These are phyloP conservation scores for Lepeophtheirus salmonis DNA, from an alignment of 1,140 invertebrate genomes.

Conservation along the genomic window DNA sequence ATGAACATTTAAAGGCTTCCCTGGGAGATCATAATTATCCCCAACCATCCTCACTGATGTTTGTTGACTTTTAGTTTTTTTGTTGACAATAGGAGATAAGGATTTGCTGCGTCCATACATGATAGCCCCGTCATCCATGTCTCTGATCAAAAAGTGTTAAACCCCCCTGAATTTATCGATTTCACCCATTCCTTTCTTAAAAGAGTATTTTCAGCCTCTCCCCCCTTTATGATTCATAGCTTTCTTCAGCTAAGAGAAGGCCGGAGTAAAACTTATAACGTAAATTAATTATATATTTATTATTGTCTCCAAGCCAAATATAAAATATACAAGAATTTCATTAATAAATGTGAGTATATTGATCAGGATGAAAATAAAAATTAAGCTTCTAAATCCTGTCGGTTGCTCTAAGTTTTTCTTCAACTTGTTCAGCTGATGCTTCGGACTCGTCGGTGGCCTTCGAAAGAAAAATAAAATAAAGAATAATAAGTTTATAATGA, in stretches of 20 bases:
- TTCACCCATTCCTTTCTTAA: too few relatives aligned
- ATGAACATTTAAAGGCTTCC: background rate
- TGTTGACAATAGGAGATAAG: background rate
- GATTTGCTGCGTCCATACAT: background rate
- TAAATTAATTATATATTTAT: background rate
- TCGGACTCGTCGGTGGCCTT: conserved; percentile 70
- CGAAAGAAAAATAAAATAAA: conserved; percentile 22
- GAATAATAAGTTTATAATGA: conserved; percentile 2
- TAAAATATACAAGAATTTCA: background rate
- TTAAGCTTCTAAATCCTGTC: conserved; percentile 61
- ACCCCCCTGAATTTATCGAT: too few relatives aligned
- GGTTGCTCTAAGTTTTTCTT: conserved; percentile 73
- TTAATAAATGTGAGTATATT: background rate
- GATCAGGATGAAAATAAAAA: background rate
- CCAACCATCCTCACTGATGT: too few relatives aligned
- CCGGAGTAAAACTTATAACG: background rate
- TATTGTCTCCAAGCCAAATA: background rate
- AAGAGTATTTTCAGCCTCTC: too few relatives aligned
- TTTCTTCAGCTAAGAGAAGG: background rate
- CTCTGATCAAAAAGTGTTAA: too few relatives aligned
- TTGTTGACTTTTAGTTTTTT: background rate
- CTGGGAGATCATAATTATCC: background rate
- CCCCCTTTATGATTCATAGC: background rate
- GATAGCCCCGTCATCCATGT: too few relatives aligned
- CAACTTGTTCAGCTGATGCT: conserved; percentile 70